Evolutionary conservation across 2,113 vertebrate species (phyloP), one percentile per base, ranked within the genome.

Genomic region (Psilopogon haemacephalus): DNA sequence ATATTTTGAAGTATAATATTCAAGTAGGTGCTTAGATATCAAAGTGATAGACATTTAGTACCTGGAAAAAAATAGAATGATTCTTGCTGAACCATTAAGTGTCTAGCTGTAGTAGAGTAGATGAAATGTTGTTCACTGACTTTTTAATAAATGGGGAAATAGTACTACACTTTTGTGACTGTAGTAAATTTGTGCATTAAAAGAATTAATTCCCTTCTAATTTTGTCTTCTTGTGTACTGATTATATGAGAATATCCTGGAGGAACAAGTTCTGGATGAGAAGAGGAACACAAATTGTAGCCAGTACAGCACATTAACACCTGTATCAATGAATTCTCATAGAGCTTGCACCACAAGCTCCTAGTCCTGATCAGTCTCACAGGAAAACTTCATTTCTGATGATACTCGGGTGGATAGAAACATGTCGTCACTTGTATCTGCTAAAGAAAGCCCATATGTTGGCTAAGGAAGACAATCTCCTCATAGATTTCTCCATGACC

Each of bases 21-120:
- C 88, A 91, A 82, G 82, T 91, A 93, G 84, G 85, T 94, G 64
- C 86, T 89, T 87, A 94, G 91, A 89, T 96, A 94, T 94, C 93
- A 95, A 94, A 89, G 72, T 96, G 96, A 96, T 88, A 96, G 96
- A 84, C 96, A 92, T 59, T 94, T 94, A 96, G 92, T 92, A 95
- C 69, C 84, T 94, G 91, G 91, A 82, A 95, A 92, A 89, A 96
- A 95, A 95, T 88, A 91, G 81, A 94, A 88, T 27, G 27, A 91
- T 83, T 92, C 82, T 83, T 83, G 27, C 63, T 88, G 63, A 89
- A 84, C 88, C 4, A 5, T 86, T 89, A 91, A 85, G 38, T 40
- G 42, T 69, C 42, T 94, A 37, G 38, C 37, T 77, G 64, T 21
- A 88, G 50, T 64, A 0, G 68, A 83, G 37, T 50, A 79, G 69